Conservation (phyloP, 2,113 vertebrate genomes). For the Oxyruncus cristatus region DNA sequence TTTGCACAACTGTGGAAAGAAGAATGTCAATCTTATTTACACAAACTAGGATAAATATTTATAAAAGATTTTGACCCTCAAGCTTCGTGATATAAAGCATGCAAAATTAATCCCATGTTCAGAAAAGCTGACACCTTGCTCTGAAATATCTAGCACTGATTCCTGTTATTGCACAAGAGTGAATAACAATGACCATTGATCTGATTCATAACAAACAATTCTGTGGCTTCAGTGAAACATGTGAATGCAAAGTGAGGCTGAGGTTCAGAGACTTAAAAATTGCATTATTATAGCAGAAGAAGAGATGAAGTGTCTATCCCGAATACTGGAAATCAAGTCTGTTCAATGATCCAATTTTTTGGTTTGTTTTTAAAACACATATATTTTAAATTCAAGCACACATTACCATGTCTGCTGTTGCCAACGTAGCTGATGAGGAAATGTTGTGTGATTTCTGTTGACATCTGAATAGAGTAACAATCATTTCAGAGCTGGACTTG, state of each 20-base stretch:
- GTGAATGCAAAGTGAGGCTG: not conserved
- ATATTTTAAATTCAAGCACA: not conserved
- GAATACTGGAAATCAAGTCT: not conserved
- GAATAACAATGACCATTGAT: not conserved
- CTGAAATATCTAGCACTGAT: not conserved
- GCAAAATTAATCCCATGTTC: not conserved
- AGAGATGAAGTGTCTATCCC: not conserved
- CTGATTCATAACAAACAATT: not conserved
- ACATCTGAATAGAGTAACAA: not conserved
- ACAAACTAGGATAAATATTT: conserved; percentile 31
- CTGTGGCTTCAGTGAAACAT: not conserved
- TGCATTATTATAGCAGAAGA: not conserved
- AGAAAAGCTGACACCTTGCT: not conserved
- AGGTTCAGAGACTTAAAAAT: not conserved
- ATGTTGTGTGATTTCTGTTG: conserved; percentile 1
- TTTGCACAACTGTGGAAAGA: not conserved
- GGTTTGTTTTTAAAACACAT: not conserved
- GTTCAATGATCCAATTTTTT: not conserved
- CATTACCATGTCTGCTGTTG: not conserved
- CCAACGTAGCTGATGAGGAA: not conserved
- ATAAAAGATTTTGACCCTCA: not conserved
- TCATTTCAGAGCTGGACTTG: not conserved
- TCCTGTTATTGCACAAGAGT: not conserved
- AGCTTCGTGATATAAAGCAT: not conserved
- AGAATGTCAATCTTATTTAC: not conserved